phyloP scores from a whole-genome alignment of 2,888 invertebrate genomes.

The Agriopis leucophaearia region DNA sequence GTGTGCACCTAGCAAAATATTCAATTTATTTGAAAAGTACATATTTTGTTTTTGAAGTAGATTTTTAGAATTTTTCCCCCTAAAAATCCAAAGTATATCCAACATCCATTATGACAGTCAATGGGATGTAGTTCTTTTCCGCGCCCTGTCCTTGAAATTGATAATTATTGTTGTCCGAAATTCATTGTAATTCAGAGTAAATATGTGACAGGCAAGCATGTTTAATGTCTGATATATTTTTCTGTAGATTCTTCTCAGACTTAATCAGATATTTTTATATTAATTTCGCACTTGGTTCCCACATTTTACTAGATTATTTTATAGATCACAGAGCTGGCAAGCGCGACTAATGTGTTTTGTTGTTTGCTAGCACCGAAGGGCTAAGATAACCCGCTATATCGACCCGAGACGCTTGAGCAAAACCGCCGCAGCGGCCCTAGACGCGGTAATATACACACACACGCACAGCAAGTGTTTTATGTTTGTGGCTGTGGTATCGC shows the following conservation, averaged over 20 bases:
- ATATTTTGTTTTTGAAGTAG: neutral
- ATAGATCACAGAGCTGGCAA: conserved; percentile 33
- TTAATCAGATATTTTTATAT: neutral
- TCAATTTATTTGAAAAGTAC: neutral
- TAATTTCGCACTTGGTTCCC: neutral
- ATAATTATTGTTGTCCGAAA: too few relatives aligned
- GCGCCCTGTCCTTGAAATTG: too few relatives aligned
- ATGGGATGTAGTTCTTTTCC: too few relatives aligned
- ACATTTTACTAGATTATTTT: conserved; percentile 6
- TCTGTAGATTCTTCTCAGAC: neutral
- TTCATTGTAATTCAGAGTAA: too few relatives aligned
- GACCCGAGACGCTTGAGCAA: conserved; percentile 81
- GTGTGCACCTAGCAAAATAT: conserved; percentile 43
- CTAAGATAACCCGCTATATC: conserved; percentile 82
- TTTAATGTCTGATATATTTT: neutral
- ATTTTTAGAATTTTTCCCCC: too few relatives aligned
- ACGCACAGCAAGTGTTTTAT: conserved; percentile 69
- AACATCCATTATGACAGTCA: too few relatives aligned
- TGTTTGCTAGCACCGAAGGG: conserved; percentile 81
- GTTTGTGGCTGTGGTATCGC: conserved; percentile 56
- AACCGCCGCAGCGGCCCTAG: conserved; percentile 76
- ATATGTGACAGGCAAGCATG: neutral
- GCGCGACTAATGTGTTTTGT: conserved; percentile 46
- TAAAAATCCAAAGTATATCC: too few relatives aligned
- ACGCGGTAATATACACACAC: conserved; percentile 71